These are phyloP conservation scores for Drosophila melanica DNA, from an alignment of 1,140 invertebrate species.

Conservation along the genomic window DNA sequence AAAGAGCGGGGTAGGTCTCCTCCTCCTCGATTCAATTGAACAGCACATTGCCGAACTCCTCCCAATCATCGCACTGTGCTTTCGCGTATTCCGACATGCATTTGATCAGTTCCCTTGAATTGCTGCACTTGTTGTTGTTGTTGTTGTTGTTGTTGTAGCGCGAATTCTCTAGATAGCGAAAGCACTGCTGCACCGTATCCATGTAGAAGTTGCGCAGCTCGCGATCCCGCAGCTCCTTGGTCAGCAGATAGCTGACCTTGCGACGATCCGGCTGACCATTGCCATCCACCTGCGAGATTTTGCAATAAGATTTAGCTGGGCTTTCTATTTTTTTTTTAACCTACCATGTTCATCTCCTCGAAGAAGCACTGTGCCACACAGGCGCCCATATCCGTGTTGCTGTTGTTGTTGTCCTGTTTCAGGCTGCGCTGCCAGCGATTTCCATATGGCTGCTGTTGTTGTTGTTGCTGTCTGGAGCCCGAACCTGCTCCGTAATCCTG, in stretches of 20 bases:
- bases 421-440: constrained; percentile 41
- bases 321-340: too few species aligned
- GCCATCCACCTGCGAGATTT: constrained; percentile 83
- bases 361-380: constrained; percentile 86
- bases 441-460: constrained; percentile 39
- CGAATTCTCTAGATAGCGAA: constrained; percentile 85
- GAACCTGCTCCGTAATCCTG: constrained; percentile 39
- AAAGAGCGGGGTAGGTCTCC: constrained; percentile 84
- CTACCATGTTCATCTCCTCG: constrained; percentile 85
- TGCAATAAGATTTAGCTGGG: too few species aligned
- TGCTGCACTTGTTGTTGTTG: neutral
- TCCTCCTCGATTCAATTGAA: constrained; percentile 39
- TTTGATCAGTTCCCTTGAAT: constrained; percentile 84
- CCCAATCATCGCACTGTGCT: constrained; percentile 86
- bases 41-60: constrained; percentile 77
- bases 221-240: constrained; percentile 85
- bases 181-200: constrained; percentile 86
- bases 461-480: constrained; percentile 17
- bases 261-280: constrained; percentile 85
- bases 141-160: constrained; percentile 61
- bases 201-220: constrained; percentile 85
- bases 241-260: constrained; percentile 85
- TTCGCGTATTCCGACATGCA: constrained; percentile 86
- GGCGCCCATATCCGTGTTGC: constrained; percentile 28
- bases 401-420: constrained; percentile 46